Base-by-base conservation (phyloP, 1,140 invertebrate genomes). In the Lordiphosa collinella region DNA sequence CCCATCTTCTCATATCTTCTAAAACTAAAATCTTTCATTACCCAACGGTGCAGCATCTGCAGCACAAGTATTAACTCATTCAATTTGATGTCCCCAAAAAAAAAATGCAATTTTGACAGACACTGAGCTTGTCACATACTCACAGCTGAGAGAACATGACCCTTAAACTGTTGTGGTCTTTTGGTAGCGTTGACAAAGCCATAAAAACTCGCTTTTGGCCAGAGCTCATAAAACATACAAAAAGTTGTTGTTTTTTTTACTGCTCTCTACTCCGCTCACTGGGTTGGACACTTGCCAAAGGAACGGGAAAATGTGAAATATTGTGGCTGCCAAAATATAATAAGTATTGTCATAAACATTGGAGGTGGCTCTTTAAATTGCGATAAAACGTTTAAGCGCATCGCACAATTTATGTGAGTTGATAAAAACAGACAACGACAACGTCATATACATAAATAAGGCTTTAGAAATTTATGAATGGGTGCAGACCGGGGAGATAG, bases 341-440 rank as follows among this genome's bases (percentile, higher is more conserved):
- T 22, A 22, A 22, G 18, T 75, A 75, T 75, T 70, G 76, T 67
- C 75, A 80, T 82, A 80, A 80, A 71, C 71, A 67, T 74, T 35
- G 54, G 9, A 14, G 22, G 29, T 36, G 68, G 49, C 66, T 59
- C 57, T 80, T 80, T 71, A 80, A 80, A 82, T 29, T 74, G 76
- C 76, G 76, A 80, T 80, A 80, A 80, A 80, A 82, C 76, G 76
- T 70, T 80, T 75, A 80, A 67, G 76, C 76, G 76, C 76, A 76
- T 80, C 78, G 68, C 47, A 76, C 75, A 63, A 80, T 80, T 82
- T 82, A 80, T 82, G 76, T 14, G 36, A 5, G 7, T 18, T 61
- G 75, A 79, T 79, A 79, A 73, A 34, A 40, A 53, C 44, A 68
- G 59, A 68, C 46, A 60, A 16, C 31, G n/a, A 29, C 18, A 43